Percentiles rank a stretch among this genome's conserved stretches.
Evolutionary conservation across 2,888 invertebrate species (phyloP).

Genomic region (Nymphalis c-album): DNA sequence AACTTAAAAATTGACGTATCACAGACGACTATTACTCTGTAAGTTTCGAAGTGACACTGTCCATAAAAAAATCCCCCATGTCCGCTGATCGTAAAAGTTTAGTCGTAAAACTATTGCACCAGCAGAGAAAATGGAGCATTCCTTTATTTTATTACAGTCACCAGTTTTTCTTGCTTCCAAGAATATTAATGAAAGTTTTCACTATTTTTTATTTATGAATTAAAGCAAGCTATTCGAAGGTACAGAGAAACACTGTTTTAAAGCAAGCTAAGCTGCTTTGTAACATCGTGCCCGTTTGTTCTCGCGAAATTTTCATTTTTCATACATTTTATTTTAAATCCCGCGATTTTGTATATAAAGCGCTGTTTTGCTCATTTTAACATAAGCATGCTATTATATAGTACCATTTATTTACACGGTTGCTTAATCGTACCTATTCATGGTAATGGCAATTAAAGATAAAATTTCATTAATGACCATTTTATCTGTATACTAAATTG

Average conservation of each 20-base stretch:
- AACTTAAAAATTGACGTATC: conserved; percentile 7
- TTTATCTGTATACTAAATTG: no score
- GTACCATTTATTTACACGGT: conserved; percentile 24
- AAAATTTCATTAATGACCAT: not conserved
- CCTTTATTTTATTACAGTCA: conserved; percentile 18
- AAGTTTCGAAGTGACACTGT: conserved; percentile 25
- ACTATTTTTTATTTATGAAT: conserved; percentile 15
- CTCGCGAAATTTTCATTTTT: conserved; percentile 19
- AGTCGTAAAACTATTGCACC: conserved; percentile 33
- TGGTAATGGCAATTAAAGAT: conserved; percentile 21
- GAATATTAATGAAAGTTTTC: conserved; percentile 18
- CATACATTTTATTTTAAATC: conserved; percentile 22
- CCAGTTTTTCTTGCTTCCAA: conserved; percentile 9
- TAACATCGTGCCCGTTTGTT: conserved; percentile 15
- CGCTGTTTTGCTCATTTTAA: conserved; percentile 19
- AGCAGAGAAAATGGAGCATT: conserved; percentile 26
- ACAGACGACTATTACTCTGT: conserved; percentile 16
- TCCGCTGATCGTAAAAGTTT: conserved; percentile 34
- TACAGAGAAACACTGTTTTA: conserved; percentile 13
- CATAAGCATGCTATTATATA: conserved; percentile 20
- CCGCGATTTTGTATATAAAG: conserved; percentile 22
- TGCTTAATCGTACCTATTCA: conserved; percentile 21
- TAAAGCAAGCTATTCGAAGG: conserved; percentile 12
- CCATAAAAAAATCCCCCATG: conserved; percentile 29
- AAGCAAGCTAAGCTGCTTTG: conserved; percentile 26